These are phyloP conservation scores for Drymonia ruficornis DNA, from an alignment of 2,888 invertebrate genomes.

Conservation along the genomic window DNA sequence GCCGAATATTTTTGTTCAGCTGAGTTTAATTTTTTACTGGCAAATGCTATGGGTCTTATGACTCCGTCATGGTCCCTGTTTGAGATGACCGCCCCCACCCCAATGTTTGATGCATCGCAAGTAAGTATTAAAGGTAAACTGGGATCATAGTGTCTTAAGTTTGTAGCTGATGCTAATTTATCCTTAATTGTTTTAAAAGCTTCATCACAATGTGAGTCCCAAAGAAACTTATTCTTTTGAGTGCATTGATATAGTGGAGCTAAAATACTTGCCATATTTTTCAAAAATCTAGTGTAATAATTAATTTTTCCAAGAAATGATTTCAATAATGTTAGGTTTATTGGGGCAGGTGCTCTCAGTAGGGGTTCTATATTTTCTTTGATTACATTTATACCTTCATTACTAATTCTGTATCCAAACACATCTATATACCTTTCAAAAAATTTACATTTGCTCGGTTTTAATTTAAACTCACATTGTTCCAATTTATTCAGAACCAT, in stretches of 20 bases:
- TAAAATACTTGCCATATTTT: not conserved
- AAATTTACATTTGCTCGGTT: not conserved
- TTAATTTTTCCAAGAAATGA: constrained; percentile 2
- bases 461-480: not conserved
- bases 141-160: not conserved
- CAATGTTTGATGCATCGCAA: not conserved
- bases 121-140: not conserved
- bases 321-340: not conserved
- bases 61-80: not conserved
- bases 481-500: not conserved
- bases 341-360: not conserved
- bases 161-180: not conserved
- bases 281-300: not conserved
- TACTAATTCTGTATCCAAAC: not conserved
- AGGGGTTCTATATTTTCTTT: not conserved
- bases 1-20: not conserved
- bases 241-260: not conserved
- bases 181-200: not conserved
- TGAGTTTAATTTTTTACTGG: not conserved
- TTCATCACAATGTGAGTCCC: not conserved
- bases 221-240: not conserved
- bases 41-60: not conserved
- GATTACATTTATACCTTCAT: not conserved
- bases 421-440: not conserved
- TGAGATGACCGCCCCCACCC: not conserved